Percentiles rank a stretch among this genome's conserved stretches.
These are phyloP conservation scores for Sander vitreus DNA, from an alignment of 2,113 vertebrate species.

Conservation along the genomic window DNA sequence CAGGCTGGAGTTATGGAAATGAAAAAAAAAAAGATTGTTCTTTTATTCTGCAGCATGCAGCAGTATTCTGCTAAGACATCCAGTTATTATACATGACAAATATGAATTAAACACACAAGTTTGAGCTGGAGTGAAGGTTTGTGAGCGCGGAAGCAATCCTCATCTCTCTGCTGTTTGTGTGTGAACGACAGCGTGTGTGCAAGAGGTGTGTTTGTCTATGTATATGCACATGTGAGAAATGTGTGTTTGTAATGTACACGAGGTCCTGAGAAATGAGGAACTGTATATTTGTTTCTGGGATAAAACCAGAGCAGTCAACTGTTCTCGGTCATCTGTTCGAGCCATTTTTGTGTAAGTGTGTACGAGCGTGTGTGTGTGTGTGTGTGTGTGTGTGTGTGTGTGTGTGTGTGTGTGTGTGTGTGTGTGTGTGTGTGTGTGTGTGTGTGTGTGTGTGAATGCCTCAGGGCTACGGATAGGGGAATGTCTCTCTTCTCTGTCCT, in stretches of 20 bases:
- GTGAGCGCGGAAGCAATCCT: neutral
- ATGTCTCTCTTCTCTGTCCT: slow-evolving; percentile 73
- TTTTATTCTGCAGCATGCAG: slow-evolving; percentile 56
- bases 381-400: slow-evolving; percentile 32
- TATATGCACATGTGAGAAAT: slow-evolving; percentile 19
- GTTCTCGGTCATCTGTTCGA: slow-evolving; percentile 44
- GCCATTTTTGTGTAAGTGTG: slow-evolving; percentile 32
- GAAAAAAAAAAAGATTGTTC: slow-evolving; percentile 49
- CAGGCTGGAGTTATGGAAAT: slow-evolving; percentile 66
- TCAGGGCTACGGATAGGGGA: slow-evolving; percentile 53
- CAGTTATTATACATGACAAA: slow-evolving; percentile 57
- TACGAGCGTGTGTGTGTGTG: too few species aligned
- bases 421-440: slow-evolving; percentile 23
- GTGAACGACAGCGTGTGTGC: neutral
- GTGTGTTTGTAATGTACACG: slow-evolving; percentile 33
- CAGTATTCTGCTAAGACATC: slow-evolving; percentile 46
- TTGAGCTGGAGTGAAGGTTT: slow-evolving; percentile 28
- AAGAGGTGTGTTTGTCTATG: slow-evolving; percentile 25
- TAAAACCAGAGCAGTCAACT: slow-evolving; percentile 42
- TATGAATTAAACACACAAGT: slow-evolving; percentile 53
- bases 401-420: slow-evolving; percentile 18
- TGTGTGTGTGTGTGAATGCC: slow-evolving; percentile 34
- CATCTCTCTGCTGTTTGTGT: slow-evolving; percentile 21
- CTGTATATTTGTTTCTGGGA: slow-evolving; percentile 54
- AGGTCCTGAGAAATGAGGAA: slow-evolving; percentile 47